A percentile compares a stretch with the other conserved stretches of the same genome.
These are phyloP conservation scores for Centropyge bicolor DNA, from an alignment of 2,797 vertebrate genomes.

Conservation along the genomic window DNA sequence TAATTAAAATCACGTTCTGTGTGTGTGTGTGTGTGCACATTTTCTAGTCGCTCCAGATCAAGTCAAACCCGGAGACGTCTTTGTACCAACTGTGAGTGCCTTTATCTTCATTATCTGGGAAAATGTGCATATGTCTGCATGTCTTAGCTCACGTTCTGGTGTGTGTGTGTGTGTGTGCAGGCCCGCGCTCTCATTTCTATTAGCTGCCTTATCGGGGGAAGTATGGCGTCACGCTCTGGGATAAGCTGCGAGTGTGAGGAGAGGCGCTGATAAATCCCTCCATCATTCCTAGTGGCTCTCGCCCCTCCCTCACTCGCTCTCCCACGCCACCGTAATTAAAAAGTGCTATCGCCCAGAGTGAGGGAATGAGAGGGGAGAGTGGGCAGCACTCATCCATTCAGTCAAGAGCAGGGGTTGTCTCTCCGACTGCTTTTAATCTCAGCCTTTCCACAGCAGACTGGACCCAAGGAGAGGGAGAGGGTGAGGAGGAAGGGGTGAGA, in stretches of 20 bases:
- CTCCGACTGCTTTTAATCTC: constrained; percentile 74
- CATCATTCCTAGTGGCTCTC: constrained; percentile 73
- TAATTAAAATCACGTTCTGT: constrained; percentile 33
- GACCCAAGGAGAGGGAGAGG: constrained; percentile 47
- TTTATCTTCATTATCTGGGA: constrained; percentile 76
- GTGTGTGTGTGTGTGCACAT: constrained; percentile 5
- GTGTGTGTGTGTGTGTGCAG: constrained; percentile 1
- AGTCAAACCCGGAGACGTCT: constrained; percentile 55
- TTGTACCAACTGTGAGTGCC: constrained; percentile 40
- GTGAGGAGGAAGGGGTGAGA: constrained; percentile 32
- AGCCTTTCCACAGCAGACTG: constrained; percentile 63
- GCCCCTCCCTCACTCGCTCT: constrained; percentile 30
- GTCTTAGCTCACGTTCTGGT: constrained; percentile 54
- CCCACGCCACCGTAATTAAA: constrained; percentile 85
- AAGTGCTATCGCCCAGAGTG: constrained; percentile 84
- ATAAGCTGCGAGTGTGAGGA: constrained; percentile 80
- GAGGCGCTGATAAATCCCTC: constrained; percentile 83
- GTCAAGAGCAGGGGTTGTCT: constrained; percentile 69
- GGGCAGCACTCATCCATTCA: constrained; percentile 81
- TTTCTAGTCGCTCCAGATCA: constrained; percentile 41
- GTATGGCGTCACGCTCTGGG: constrained; percentile 75
- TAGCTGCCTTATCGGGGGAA: constrained; percentile 80
- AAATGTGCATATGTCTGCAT: constrained; percentile 79
- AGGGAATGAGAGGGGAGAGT: constrained; percentile 78
- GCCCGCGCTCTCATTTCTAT: constrained; percentile 76